These are phyloP conservation scores for Kuschelorhynchus macadamiae DNA, from an alignment of 2,888 invertebrate genomes.

Conservation along the genomic window DNA sequence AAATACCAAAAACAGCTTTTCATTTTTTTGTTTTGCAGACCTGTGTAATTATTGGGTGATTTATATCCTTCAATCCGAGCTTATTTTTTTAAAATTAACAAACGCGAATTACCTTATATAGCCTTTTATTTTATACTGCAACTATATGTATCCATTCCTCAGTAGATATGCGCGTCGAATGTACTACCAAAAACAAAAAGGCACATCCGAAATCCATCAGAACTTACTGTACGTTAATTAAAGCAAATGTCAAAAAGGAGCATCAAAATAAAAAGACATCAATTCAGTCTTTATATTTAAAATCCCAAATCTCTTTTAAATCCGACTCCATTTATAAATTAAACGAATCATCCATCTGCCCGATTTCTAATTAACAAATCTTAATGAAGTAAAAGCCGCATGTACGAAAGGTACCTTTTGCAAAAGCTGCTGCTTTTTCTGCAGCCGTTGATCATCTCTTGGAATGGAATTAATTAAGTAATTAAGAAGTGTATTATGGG, in stretches of 20 bases:
- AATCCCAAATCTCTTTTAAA: slow-evolving; percentile 45
- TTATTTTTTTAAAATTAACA: too few relatives aligned
- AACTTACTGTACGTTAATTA: too few relatives aligned
- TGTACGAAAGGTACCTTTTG: slow-evolving; percentile 60
- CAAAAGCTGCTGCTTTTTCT: slow-evolving; percentile 49
- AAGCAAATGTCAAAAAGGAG: slow-evolving; percentile 11
- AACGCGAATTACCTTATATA: too few relatives aligned
- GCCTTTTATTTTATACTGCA: too few relatives aligned
- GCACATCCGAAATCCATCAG: too few relatives aligned
- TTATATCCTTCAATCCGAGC: too few relatives aligned
- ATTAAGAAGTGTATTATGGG: slow-evolving; percentile 53
- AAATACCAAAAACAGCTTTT: too few relatives aligned
- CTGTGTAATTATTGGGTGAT: too few relatives aligned
- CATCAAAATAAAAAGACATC: slow-evolving; percentile 20
- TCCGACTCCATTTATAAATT: slow-evolving; percentile 47
- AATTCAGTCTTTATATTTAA: slow-evolving; percentile 43
- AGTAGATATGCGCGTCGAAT: too few relatives aligned
- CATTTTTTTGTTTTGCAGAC: too few relatives aligned
- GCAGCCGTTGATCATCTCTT: slow-evolving; percentile 62
- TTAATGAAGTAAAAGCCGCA: slow-evolving; percentile 51
- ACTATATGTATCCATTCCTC: too few relatives aligned
- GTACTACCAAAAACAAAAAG: too few relatives aligned
- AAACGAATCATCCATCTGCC: slow-evolving; percentile 42
- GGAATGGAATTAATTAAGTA: slow-evolving; percentile 65
- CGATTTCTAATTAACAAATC: slow-evolving; percentile 47